Percentiles rank a stretch among this genome's conserved stretches.
These are phyloP conservation scores for Aplochiton taeniatus DNA, from an alignment of 2,797 vertebrate species.

Conservation along the genomic window DNA sequence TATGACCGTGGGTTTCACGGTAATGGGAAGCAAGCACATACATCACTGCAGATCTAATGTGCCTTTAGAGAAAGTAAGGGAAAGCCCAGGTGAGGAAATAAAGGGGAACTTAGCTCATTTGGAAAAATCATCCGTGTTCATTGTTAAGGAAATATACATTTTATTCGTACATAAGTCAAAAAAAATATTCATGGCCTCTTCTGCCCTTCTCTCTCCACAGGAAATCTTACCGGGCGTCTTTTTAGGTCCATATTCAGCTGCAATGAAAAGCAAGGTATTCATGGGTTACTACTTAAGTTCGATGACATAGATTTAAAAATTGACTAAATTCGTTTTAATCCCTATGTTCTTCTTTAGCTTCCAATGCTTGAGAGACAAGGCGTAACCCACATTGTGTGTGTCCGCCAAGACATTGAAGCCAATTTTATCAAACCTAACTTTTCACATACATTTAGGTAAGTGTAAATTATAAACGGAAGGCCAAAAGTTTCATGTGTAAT, in stretches of 20 bases:
- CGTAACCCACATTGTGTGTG: constrained; percentile 96
- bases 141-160: too few relatives aligned
- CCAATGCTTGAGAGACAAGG: constrained; percentile 92
- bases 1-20: too few relatives aligned
- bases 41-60: too few relatives aligned
- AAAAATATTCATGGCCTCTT: too few relatives aligned
- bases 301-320: too few relatives aligned
- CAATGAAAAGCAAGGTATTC: constrained; percentile 98
- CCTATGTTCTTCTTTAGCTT: constrained; percentile 75
- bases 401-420: constrained; percentile 98
- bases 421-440: constrained; percentile 99
- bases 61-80: too few relatives aligned
- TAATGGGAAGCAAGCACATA: too few relatives aligned
- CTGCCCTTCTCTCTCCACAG: constrained; percentile 63
- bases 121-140: too few relatives aligned
- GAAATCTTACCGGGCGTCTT: constrained; percentile 97
- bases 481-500: neutral
- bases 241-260: constrained; percentile 97
- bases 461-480: constrained; percentile 1
- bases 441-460: constrained; percentile 95
- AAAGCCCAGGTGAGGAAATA: too few relatives aligned
- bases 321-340: neutral
- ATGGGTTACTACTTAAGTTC: too few relatives aligned
- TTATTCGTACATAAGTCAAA: too few relatives aligned
- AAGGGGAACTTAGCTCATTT: too few relatives aligned